Percentiles rank a stretch among this genome's conserved stretches.
Evolutionary conservation across 2,888 invertebrate genomes (phyloP).

Genomic region (Amphipyra tragopoginis): DNA sequence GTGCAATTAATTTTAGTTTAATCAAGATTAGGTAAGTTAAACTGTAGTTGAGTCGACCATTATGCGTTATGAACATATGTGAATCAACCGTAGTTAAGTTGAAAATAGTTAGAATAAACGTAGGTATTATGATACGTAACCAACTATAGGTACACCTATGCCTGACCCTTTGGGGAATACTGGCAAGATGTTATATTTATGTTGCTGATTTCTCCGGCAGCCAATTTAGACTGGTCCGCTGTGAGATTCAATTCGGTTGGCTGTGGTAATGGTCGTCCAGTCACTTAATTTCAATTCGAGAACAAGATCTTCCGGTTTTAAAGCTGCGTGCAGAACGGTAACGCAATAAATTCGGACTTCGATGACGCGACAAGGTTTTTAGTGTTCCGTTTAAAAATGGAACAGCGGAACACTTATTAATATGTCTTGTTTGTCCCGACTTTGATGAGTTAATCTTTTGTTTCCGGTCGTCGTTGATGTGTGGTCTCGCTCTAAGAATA

Average conservation of each 20-base stretch:
- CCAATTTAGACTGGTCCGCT: background rate
- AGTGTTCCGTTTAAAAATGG: constrained; percentile 15
- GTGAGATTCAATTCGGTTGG: constrained; percentile 55
- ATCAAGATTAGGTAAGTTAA: too few species aligned
- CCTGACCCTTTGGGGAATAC: too few species aligned
- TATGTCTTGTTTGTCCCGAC: constrained; percentile 6
- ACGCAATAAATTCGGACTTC: constrained; percentile 16
- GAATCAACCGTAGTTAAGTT: too few species aligned
- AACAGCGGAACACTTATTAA: constrained; percentile 20
- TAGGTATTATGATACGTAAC: too few species aligned
- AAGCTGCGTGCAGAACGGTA: constrained; percentile 19
- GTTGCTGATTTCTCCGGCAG: too few species aligned
- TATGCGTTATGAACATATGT: too few species aligned
- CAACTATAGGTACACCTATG: too few species aligned
- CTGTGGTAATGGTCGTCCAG: constrained; percentile 60
- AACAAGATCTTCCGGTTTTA: constrained; percentile 62
- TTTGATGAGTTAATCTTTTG: constrained; percentile 31
- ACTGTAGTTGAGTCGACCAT: too few species aligned
- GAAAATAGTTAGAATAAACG: too few species aligned
- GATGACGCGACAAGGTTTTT: constrained; percentile 17
- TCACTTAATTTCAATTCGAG: constrained; percentile 53
- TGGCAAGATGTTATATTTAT: too few species aligned
- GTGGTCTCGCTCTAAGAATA: constrained; percentile 2
- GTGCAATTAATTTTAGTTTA: too few species aligned
- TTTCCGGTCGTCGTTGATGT: constrained; percentile 19